Evolutionary conservation across 2,797 vertebrate species (phyloP).

Genomic region (Acanthurus lineatus): DNA sequence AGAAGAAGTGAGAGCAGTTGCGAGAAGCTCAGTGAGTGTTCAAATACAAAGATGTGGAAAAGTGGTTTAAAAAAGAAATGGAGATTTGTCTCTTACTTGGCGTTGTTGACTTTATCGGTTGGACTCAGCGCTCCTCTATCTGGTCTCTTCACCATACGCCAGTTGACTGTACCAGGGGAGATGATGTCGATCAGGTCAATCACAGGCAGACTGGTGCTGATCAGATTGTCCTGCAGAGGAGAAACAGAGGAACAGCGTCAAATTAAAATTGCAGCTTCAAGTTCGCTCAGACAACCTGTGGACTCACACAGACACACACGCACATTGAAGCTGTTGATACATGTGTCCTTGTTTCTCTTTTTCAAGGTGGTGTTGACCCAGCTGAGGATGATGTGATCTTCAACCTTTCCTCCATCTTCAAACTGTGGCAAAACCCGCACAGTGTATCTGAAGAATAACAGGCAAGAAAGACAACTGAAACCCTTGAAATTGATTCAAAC

Average conservation of each 20-base stretch:
- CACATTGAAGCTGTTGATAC: constrained; percentile 96
- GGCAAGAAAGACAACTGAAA: constrained; percentile 3
- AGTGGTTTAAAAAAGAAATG: not conserved
- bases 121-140: constrained; percentile 85
- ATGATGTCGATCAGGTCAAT: constrained; percentile 96
- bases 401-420: constrained; percentile 94
- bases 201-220: constrained; percentile 96
- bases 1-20: not conserved
- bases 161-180: constrained; percentile 89
- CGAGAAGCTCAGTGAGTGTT: not conserved
- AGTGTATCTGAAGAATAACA: constrained; percentile 88
- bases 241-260: constrained; percentile 9
- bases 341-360: constrained; percentile 87
- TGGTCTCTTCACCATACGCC: constrained; percentile 91
- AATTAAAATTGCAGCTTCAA: not conserved
- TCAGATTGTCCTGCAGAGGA: constrained; percentile 89
- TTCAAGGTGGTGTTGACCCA: constrained; percentile 95
- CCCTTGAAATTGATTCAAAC: not conserved
- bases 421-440: constrained; percentile 93
- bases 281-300: not conserved
- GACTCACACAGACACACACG: constrained; percentile 23
- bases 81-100: constrained; percentile 66
- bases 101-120: constrained; percentile 89
- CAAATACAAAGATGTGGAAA: not conserved
- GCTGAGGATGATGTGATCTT: constrained; percentile 92